Percentiles rank a stretch among this genome's conserved stretches.
Conservation (phyloP, 2,888 invertebrate genomes). For the Cheilosia urbana region DNA sequence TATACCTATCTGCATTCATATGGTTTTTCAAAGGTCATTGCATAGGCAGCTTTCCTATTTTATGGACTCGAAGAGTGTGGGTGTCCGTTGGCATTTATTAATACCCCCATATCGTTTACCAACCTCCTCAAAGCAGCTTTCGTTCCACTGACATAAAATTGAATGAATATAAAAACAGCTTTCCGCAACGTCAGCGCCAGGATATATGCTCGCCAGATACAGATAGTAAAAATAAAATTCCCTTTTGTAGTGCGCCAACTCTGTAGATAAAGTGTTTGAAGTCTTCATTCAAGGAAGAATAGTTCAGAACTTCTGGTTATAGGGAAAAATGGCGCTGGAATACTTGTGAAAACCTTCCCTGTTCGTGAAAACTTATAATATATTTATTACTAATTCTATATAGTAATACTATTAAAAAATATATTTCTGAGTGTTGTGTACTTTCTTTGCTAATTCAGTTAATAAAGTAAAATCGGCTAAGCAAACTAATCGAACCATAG, state of each 20-base stretch:
- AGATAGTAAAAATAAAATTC: slow-evolving; percentile 69
- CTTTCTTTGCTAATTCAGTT: background rate
- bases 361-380: slow-evolving; percentile 54
- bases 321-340: slow-evolving; percentile 73
- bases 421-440: slow-evolving; percentile 17
- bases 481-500: slow-evolving; percentile 3
- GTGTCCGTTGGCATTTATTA: slow-evolving; percentile 38
- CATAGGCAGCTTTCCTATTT: slow-evolving; percentile 45
- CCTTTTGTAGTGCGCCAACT: slow-evolving; percentile 67
- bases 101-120: slow-evolving; percentile 22
- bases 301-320: slow-evolving; percentile 61
- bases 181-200: slow-evolving; percentile 61
- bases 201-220: slow-evolving; percentile 71
- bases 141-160: slow-evolving; percentile 62
- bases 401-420: background rate
- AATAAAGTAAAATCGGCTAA: background rate
- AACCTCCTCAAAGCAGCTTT: slow-evolving; percentile 17
- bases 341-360: slow-evolving; percentile 67
- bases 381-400: slow-evolving; percentile 16
- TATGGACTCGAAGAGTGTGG: slow-evolving; percentile 25
- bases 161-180: slow-evolving; percentile 73
- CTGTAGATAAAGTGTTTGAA: slow-evolving; percentile 71
- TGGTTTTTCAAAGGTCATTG: slow-evolving; percentile 66
- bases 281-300: slow-evolving; percentile 73
- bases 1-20: slow-evolving; percentile 21